Evolutionary conservation across 23 tunicate species (phyloP), one percentile per base, ranked within the genome.

Genomic region (Halocynthia aurantium): DNA sequence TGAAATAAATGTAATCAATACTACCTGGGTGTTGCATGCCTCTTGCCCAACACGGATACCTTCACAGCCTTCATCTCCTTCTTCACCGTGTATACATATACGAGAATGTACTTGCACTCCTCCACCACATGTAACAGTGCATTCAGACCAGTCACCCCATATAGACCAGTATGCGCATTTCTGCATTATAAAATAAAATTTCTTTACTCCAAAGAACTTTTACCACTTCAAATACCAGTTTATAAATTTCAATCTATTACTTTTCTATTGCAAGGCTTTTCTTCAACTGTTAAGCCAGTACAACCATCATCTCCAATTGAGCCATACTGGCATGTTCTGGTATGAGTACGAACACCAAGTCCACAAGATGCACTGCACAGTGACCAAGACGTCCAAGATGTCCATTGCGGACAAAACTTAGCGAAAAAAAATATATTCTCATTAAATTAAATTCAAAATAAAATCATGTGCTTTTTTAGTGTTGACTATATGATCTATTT

Each of bases 351-450:
- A 17, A 80, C 75, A 10, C 96, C 96, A 22, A 84, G 76, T 8
- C 96, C 96, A 70, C 96, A 89, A 12, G 85, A 76, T 19, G 77
- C 15, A 78, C 72, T 53, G 79, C 96, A 89, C 7, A 51, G 82
- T 8, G 78, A 55, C 96, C 96, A 89, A 8, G 81, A 12, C 17
- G 68, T 85, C 96, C 96, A 89, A 10, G 84, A 53, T 6, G 76
- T 51, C 88, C 88, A 89, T 74, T 76, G 52, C 22, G 96, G 82
- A 64, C 96, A 89, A 54, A 22, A 54, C 78, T 74, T 62, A 4
- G 44, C 2, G 13, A 8, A 72, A 19, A 40, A 10, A 5, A 40
- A 11, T 72, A 10, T 72, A 56, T 51, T 44, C 56, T 19, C 57
- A 56, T 19, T 72, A 12, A 72, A 13, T 68, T 11, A 1, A 15